phyloP scores from a whole-genome alignment of 1,140 invertebrate genomes.

The Bombus waltoni region DNA sequence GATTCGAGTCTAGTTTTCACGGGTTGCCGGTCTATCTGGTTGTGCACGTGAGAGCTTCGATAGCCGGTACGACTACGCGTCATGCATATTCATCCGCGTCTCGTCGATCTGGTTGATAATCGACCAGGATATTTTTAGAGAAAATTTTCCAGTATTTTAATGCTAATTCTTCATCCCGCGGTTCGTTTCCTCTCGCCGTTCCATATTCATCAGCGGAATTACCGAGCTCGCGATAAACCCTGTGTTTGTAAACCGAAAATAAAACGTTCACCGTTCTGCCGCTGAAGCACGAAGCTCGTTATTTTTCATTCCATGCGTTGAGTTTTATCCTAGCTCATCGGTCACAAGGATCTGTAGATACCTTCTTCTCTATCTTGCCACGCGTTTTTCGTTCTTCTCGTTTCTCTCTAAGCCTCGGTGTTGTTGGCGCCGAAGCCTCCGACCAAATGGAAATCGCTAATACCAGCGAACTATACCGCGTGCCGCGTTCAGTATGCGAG shows the following conservation, averaged over 20 bases:
- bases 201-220: conserved; percentile 28
- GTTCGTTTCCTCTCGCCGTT: conserved; percentile 5
- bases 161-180: conserved; percentile 26
- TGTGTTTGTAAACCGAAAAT: conserved; percentile 9
- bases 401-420: too few relatives aligned
- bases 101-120: conserved; percentile 33
- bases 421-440: too few relatives aligned
- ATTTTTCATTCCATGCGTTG: too few relatives aligned
- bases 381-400: too few relatives aligned
- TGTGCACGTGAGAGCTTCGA: conserved; percentile 22
- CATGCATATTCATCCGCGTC: conserved; percentile 32
- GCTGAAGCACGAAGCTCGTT: background rate
- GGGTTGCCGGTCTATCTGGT: conserved; percentile 4
- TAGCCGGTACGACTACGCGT: background rate
- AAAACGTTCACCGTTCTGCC: background rate
- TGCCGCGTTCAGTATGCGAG: conserved; percentile 44
- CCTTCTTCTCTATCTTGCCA: too few relatives aligned
- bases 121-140: conserved; percentile 26
- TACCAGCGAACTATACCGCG: conserved; percentile 41
- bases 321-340: too few relatives aligned
- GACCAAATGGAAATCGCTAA: conserved; percentile 44
- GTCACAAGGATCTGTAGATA: too few relatives aligned
- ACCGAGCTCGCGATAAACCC: background rate
- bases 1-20: conserved; percentile 14
- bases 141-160: conserved; percentile 38